A percentile compares a stretch with the other conserved stretches of the same genome.
Evolutionary conservation across 2,888 invertebrate species (phyloP).

Genomic region (Oscheius onirici): DNA sequence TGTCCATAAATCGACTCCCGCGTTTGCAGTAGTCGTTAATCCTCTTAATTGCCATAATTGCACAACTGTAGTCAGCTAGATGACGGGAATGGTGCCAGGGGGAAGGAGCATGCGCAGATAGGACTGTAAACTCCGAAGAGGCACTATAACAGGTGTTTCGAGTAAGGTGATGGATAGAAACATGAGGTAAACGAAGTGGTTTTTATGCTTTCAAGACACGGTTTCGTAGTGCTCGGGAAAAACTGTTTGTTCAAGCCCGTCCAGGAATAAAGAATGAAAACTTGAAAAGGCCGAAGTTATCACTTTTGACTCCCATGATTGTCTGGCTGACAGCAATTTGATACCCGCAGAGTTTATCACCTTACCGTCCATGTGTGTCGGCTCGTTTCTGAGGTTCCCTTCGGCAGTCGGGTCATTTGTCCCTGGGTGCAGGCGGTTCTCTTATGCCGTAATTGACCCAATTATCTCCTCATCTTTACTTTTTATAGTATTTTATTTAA

Average conservation of each 20-base stretch:
- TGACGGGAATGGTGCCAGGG: slow-evolving; percentile 19
- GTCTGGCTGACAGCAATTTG: not conserved
- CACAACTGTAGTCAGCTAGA: not conserved
- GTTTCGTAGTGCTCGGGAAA: not conserved
- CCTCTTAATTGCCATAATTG: slow-evolving; percentile 28
- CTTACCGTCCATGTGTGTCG: slow-evolving; percentile 14
- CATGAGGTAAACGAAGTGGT: not conserved
- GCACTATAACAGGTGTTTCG: slow-evolving; percentile 6
- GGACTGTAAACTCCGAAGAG: not conserved
- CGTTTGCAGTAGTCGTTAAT: slow-evolving; percentile 14
- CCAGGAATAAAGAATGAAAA: not conserved
- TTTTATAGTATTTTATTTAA: no score
- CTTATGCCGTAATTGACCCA: not conserved
- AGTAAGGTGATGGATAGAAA: not conserved
- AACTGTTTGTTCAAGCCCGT: not conserved
- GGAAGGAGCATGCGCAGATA: not conserved
- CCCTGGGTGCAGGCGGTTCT: slow-evolving; percentile 14
- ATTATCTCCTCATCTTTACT: not conserved
- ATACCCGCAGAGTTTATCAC: not conserved
- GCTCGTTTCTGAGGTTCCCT: not conserved
- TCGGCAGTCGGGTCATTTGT: not conserved
- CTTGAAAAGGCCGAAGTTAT: not conserved
- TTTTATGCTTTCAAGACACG: not conserved
- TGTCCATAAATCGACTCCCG: slow-evolving; percentile 12
- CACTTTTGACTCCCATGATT: not conserved